Conservation (phyloP, 2,113 vertebrate genomes). For the Semnopithecus entellus region DNA sequence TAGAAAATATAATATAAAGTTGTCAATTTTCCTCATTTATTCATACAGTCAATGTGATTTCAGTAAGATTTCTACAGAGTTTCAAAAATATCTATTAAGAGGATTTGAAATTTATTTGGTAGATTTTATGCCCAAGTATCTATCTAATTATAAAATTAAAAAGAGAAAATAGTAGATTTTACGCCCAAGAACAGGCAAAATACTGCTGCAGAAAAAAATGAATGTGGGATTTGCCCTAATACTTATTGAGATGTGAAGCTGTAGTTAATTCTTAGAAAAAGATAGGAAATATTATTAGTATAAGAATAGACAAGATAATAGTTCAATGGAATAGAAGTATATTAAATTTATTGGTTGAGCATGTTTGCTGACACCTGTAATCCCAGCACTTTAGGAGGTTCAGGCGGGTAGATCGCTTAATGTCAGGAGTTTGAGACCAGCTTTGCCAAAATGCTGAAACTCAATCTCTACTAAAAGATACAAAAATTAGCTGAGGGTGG, state of each 20-base stretch:
- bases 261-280: neutral
- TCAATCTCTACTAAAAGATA: no score
- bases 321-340: neutral
- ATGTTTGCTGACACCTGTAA: no score
- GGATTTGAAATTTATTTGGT: neutral
- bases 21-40: neutral
- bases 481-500: no score
- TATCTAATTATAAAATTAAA: no score
- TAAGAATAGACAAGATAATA: neutral
- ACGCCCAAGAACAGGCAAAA: neutral
- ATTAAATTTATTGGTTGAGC: neutral
- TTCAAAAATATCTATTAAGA: neutral
- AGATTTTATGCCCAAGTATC: neutral
- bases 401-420: no score
- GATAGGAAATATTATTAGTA: neutral
- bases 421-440: no score
- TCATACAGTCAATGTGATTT: neutral
- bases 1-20: neutral
- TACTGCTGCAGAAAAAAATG: neutral
- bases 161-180: no score
- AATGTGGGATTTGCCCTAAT: neutral
- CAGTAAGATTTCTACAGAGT: neutral
- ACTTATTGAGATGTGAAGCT: neutral
- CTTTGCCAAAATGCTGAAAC: no score
- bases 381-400: no score